phyloP scores from a whole-genome alignment of 2,113 vertebrate species.

The Microtus montanus region DNA sequence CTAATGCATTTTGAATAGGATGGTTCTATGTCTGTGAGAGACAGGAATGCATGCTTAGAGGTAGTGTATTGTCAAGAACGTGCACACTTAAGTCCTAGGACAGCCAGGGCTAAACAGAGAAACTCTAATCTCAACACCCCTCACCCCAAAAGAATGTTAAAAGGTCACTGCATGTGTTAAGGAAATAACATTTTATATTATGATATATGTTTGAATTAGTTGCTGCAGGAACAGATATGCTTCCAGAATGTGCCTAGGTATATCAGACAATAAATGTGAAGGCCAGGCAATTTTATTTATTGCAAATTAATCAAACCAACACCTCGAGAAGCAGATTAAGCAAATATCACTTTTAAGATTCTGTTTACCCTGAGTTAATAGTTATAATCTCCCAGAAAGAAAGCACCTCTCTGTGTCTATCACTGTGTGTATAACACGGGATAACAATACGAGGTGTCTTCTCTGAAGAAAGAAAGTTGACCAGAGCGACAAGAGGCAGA shows the following conservation, averaged over 20 bases:
- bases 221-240: neutral
- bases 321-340: constrained; percentile 10
- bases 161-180: constrained; percentile 2
- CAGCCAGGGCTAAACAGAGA: too few relatives aligned
- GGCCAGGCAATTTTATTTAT: neutral
- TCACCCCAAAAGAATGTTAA: neutral
- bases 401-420: constrained; percentile 3
- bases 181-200: neutral
- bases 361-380: constrained; percentile 35
- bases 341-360: constrained; percentile 37
- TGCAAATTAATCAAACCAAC: neutral
- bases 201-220: constrained; percentile 9
- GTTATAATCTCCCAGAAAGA: neutral
- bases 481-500: neutral
- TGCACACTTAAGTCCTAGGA: too few relatives aligned
- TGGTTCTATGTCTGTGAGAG: neutral
- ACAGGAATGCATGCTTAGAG: neutral
- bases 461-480: constrained; percentile 9
- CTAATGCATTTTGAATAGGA: neutral
- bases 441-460: neutral
- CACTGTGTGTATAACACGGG: neutral
- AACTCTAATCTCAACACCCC: too few relatives aligned
- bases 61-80: constrained; percentile 8
- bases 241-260: neutral
- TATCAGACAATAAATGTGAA: constrained; percentile 5